Conservation (phyloP, 2,888 invertebrate species). For the Apotomis capreana region DNA sequence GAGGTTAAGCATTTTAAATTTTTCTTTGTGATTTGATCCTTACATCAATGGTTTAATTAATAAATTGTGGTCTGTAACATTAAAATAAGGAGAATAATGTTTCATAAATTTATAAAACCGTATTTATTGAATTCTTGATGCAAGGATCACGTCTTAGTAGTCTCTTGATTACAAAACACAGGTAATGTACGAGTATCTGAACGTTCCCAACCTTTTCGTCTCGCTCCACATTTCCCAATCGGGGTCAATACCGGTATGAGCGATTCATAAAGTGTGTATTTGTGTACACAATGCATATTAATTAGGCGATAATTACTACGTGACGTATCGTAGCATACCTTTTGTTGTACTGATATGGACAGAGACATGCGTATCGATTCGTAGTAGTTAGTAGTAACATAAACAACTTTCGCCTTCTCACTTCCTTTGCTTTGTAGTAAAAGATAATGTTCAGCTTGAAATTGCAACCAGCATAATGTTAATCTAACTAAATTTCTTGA, state of each 20-base stretch:
- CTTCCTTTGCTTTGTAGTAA: neutral
- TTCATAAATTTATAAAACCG: too few relatives aligned
- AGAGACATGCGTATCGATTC: neutral
- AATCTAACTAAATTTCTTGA: too few relatives aligned
- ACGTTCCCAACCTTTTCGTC: slow-evolving; percentile 55
- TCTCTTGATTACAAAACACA: slow-evolving; percentile 29
- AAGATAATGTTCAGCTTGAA: neutral
- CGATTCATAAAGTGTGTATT: slow-evolving; percentile 46
- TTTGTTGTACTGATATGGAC: neutral
- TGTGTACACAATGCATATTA: slow-evolving; percentile 31
- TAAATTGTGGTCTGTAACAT: too few relatives aligned
- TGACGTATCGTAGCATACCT: slow-evolving; percentile 21
- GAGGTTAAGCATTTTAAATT: too few relatives aligned
- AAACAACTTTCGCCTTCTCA: neutral
- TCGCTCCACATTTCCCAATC: slow-evolving; percentile 72
- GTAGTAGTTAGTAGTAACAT: slow-evolving; percentile 14
- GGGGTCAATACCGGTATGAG: slow-evolving; percentile 71
- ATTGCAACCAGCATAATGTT: too few relatives aligned
- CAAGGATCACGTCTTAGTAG: slow-evolving; percentile 4
- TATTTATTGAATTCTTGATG: neutral
- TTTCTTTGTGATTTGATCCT: too few relatives aligned
- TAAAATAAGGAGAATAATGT: too few relatives aligned
- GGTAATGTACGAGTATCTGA: slow-evolving; percentile 32
- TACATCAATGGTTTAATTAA: too few relatives aligned
- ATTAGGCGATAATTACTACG: slow-evolving; percentile 30